These are phyloP conservation scores for Calliopum simillimum DNA, from an alignment of 2,888 invertebrate species.

Conservation along the genomic window DNA sequence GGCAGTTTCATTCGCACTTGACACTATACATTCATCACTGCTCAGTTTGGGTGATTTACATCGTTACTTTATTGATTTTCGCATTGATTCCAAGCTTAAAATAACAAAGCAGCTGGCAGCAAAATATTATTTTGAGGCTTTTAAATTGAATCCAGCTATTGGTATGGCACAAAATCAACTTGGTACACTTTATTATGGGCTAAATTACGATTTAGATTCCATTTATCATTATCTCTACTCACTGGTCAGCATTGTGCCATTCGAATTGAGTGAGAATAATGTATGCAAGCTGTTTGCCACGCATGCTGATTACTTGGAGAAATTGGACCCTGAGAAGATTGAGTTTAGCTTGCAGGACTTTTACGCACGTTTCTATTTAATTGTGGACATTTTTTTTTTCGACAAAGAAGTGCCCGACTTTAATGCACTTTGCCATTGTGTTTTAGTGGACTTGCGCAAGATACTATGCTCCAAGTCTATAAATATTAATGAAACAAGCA, in stretches of 20 bases:
- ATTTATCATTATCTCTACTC: constrained; percentile 92
- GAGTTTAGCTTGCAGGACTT: constrained; percentile 68
- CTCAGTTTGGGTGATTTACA: constrained; percentile 92
- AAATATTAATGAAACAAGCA: constrained; percentile 72
- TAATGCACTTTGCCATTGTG: constrained; percentile 76
- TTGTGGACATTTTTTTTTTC: constrained; percentile 69
- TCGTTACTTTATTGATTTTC: constrained; percentile 74
- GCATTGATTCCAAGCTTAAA: constrained; percentile 61
- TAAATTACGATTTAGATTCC: constrained; percentile 87
- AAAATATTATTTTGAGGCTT: constrained; percentile 88
- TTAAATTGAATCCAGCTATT: constrained; percentile 79
- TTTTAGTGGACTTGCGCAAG: constrained; percentile 79
- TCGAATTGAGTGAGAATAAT: constrained; percentile 92
- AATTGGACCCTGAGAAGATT: constrained; percentile 67
- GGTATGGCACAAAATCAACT: constrained; percentile 97
- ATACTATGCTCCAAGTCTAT: constrained; percentile 76
- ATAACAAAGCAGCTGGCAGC: constrained; percentile 70
- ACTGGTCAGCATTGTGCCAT: constrained; percentile 79
- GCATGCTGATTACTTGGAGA: constrained; percentile 74
- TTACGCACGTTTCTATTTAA: constrained; percentile 69
- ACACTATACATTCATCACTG: constrained; percentile 84
- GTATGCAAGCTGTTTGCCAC: constrained; percentile 79
- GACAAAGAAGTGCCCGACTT: constrained; percentile 73
- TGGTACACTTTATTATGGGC: constrained; percentile 85
- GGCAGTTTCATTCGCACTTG: constrained; percentile 76